A percentile compares a stretch with the other conserved stretches of the same genome.
These are phyloP conservation scores for Sylvietta virens DNA, from an alignment of 2,113 vertebrate species.

Conservation along the genomic window DNA sequence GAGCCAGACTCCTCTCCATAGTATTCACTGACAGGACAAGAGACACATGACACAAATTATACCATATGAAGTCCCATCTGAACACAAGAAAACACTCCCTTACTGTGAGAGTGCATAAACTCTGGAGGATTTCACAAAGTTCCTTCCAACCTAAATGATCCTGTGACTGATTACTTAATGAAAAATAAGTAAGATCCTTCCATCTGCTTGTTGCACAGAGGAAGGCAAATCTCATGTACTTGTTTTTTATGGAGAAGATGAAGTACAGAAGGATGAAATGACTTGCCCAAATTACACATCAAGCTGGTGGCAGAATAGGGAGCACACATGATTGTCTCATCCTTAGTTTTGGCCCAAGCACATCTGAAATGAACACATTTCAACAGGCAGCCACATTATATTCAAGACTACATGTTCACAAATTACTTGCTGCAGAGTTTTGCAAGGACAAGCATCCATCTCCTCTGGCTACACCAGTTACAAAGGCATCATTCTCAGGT, in stretches of 20 bases:
- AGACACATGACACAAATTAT: not conserved
- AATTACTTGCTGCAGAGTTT: not conserved
- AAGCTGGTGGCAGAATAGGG: not conserved
- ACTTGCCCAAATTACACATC: not conserved
- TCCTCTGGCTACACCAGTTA: not conserved
- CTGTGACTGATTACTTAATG: not conserved
- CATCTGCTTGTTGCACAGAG: not conserved
- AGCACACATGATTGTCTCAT: not conserved
- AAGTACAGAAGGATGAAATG: not conserved
- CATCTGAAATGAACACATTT: not conserved
- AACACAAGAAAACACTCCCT: not conserved
- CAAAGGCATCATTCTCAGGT: not conserved
- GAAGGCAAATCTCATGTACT: not conserved
- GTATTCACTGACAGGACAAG: not conserved
- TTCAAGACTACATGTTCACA: not conserved
- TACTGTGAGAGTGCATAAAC: not conserved
- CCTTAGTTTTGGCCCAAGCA: not conserved
- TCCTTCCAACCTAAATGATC: not conserved
- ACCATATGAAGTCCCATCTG: not conserved
- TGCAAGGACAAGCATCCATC: not conserved
- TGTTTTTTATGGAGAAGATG: not conserved
- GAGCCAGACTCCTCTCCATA: not conserved
- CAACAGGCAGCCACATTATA: not conserved
- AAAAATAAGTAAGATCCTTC: not conserved
- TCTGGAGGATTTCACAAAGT: not conserved